Conservation (phyloP, 2,113 vertebrate genomes). For the Aldabrachelys gigantea region DNA sequence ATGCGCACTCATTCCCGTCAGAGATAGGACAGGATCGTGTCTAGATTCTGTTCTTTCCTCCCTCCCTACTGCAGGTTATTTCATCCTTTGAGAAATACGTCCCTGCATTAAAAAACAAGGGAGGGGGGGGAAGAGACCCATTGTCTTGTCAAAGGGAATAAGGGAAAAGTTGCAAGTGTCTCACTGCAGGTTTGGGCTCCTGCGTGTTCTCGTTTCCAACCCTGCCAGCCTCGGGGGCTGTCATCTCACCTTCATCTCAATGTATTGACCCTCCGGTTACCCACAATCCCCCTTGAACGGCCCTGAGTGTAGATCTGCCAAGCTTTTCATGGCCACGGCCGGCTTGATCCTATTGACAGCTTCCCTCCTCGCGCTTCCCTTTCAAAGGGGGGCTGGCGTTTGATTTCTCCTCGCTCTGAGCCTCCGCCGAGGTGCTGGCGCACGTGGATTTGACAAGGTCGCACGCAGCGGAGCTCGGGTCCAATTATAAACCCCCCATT, state of each 20-base stretch:
- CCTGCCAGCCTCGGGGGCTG: constrained; percentile 60
- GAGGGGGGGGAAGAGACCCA: not conserved
- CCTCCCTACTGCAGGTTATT: constrained; percentile 7
- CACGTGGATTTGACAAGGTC: constrained; percentile 54
- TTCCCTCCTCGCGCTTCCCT: constrained; percentile 20
- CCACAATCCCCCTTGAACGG: constrained; percentile 39
- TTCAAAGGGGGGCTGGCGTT: not conserved
- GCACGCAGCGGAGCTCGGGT: not conserved
- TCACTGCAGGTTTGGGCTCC: constrained; percentile 60
- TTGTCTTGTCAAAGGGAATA: constrained; percentile 76
- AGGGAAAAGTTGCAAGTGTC: constrained; percentile 63
- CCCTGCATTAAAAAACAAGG: constrained; percentile 64
- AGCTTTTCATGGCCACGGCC: constrained; percentile 32
- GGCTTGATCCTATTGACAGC: constrained; percentile 63
- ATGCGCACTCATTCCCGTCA: accelerated
- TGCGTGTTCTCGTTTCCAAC: constrained; percentile 68
- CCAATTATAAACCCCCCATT: constrained; percentile 69
- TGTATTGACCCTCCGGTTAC: constrained; percentile 52
- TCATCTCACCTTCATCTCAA: constrained; percentile 69
- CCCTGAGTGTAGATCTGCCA: constrained; percentile 6
- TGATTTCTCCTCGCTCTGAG: not conserved
- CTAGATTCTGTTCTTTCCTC: not conserved
- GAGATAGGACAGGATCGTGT: not conserved
- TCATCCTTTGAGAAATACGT: constrained; percentile 61
- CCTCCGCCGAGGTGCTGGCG: not conserved